Base-by-base conservation (phyloP, 2,113 vertebrate species). In the Gymnogyps californianus region DNA sequence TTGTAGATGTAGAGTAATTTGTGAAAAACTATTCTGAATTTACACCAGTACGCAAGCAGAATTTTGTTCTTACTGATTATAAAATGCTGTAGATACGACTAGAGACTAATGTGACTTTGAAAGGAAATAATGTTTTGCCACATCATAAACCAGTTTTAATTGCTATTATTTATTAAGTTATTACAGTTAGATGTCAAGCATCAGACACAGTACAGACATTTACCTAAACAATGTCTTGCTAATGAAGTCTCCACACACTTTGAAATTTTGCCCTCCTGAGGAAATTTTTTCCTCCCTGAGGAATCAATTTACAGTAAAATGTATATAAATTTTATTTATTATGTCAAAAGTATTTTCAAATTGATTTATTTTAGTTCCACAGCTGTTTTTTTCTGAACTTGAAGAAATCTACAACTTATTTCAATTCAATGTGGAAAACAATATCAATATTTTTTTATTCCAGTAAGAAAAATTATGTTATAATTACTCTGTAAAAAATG, bases 121-220 rank as follows among this genome's bases (percentile, higher is more conserved):
- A 92, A 84, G 83, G 57, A 88, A 93, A 82, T 55, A 70, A 65
- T 85, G 69, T 72, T 93, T 82, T 93, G 88, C 57, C 72, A 75
- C 86, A 71, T 92, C 51, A 82, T 94, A 95, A 94, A 71, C 36
- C 64, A 74, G 46, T 47, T 93, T 79, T 82, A 90, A 92, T 94
- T 92, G 62, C 62, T 83, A 14, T 75, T 91, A 80, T 89, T 85
- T 96, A 81, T 94, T 49, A 84, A 85, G 75, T 90, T 95, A 78
- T 65, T 95, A 34, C 65, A 75, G 51, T 76, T 83, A 47, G 38
- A 88, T 92, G 75, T 90, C 79, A 90, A 54, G 42, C 74, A 51
- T 80, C 49, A 89, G 59, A 82, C 44, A 58, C 21, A 66, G 74
- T 14, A 67, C 42, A 88, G 91, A 58, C 70, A 72, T 76, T 84